These are phyloP conservation scores for Lordiphosa andalusiaca DNA, from an alignment of 2,888 invertebrate genomes.

Conservation along the genomic window DNA sequence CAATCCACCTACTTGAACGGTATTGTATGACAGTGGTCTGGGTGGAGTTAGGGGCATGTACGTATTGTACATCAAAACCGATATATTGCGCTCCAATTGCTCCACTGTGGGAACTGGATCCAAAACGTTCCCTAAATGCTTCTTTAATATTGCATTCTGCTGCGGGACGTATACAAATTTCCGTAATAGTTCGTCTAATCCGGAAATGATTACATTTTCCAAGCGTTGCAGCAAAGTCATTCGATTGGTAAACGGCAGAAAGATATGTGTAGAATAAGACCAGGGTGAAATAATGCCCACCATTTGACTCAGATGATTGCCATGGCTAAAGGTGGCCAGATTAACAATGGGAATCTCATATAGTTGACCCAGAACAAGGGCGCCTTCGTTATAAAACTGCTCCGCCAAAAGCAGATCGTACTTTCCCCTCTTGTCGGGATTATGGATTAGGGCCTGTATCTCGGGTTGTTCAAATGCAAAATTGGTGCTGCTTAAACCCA, in stretches of 20 bases:
- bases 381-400: conserved; percentile 79
- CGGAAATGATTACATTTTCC: conserved; percentile 79
- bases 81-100: conserved; percentile 80
- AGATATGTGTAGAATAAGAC: conserved; percentile 80
- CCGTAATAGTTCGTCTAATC: conserved; percentile 61
- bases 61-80: conserved; percentile 80
- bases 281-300: conserved; percentile 80
- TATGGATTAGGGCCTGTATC: conserved; percentile 64
- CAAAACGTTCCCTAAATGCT: conserved; percentile 61
- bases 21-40: conserved; percentile 78
- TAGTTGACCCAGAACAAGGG: conserved; percentile 76
- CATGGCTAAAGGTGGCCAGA: conserved; percentile 77
- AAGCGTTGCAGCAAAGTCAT: conserved; percentile 82
- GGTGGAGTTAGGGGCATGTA: conserved; percentile 79
- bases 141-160: conserved; percentile 66
- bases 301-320: conserved; percentile 77
- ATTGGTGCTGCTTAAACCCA: conserved; percentile 65
- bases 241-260: conserved; percentile 78
- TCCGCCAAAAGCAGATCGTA: conserved; percentile 80
- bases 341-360: conserved; percentile 78
- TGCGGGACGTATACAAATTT: conserved; percentile 67
- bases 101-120: conserved; percentile 73
- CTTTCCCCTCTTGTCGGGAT: conserved; percentile 57
- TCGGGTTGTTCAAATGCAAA: conserved; percentile 66
- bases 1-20: conserved; percentile 82